A percentile compares a stretch with the other conserved stretches of the same genome.
Conservation (phyloP, 2,797 vertebrate species). For the Steatocranus sp. region DNA sequence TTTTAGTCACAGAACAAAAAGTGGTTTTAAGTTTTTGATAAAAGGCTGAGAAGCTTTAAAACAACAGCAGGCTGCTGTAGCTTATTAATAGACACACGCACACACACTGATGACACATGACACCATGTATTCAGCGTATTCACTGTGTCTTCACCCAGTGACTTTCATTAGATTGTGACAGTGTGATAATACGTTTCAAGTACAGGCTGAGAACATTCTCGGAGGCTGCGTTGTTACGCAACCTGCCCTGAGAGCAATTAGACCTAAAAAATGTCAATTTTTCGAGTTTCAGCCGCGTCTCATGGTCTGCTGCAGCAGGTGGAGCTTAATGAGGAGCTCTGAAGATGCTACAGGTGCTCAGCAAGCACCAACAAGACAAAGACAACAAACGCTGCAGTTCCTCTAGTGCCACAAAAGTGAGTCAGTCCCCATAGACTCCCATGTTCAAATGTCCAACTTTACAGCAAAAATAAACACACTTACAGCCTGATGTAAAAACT, state of each 20-base stretch:
- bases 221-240: neutral
- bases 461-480: neutral
- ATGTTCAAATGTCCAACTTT: neutral
- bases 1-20: neutral
- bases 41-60: neutral
- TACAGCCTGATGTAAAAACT: neutral
- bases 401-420: rapidly evolving
- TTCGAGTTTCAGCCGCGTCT: rapidly evolving
- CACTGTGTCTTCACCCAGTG: neutral
- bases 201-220: neutral
- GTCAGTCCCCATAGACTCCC: neutral
- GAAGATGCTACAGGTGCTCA: neutral
- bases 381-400: neutral
- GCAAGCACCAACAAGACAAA: neutral
- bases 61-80: neutral
- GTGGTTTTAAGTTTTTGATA: neutral
- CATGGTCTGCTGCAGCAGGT: neutral
- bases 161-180: neutral
- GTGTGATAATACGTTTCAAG: neutral
- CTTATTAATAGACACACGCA: neutral
- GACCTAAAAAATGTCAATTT: neutral
- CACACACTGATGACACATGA: neutral
- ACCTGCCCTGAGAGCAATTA: neutral
- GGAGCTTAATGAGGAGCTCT: neutral
- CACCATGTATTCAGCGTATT: neutral